These are phyloP conservation scores for Synodontis membranacea DNA, from an alignment of 2,113 vertebrate species.

Conservation along the genomic window DNA sequence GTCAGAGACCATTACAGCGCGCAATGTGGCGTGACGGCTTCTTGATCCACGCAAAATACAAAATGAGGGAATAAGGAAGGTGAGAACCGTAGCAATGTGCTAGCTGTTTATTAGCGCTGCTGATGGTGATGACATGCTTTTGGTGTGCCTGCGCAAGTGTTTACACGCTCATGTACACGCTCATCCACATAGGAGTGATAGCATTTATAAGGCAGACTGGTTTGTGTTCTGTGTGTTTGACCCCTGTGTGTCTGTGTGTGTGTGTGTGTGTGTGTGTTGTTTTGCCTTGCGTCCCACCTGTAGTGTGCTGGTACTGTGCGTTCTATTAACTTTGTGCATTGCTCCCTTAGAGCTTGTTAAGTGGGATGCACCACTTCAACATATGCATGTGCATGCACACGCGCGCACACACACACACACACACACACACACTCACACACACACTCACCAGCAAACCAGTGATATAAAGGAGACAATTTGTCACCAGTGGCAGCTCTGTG, in stretches of 20 bases:
- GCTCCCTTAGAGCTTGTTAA: slow-evolving; percentile 44
- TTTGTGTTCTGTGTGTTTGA: not conserved
- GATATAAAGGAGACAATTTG: slow-evolving; percentile 78
- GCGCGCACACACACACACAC: slow-evolving; percentile 1
- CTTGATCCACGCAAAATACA: slow-evolving; percentile 40
- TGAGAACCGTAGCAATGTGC: not conserved
- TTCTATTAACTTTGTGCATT: slow-evolving; percentile 17
- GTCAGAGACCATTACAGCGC: slow-evolving; percentile 40
- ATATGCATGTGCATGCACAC: not conserved
- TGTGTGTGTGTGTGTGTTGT: slow-evolving; percentile 10
- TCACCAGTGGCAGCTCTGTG: slow-evolving; percentile 69
- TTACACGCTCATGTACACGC: not conserved
- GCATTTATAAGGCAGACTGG: not conserved
- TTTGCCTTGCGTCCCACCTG: not conserved
- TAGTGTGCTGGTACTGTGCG: slow-evolving; percentile 6
- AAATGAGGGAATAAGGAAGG: slow-evolving; percentile 25
- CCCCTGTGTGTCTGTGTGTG: not conserved
- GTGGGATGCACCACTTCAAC: slow-evolving; percentile 61
- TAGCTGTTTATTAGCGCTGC: not conserved
- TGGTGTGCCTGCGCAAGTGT: slow-evolving; percentile 25
- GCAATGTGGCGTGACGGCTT: slow-evolving; percentile 45
- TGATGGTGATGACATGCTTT: slow-evolving; percentile 13
- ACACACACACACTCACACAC: slow-evolving; percentile 22
- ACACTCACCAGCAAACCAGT: slow-evolving; percentile 61
- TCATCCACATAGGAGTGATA: not conserved